A percentile compares a stretch with the other conserved stretches of the same genome.
Evolutionary conservation across 2,888 invertebrate species (phyloP).

Genomic region (Fragum fragum): DNA sequence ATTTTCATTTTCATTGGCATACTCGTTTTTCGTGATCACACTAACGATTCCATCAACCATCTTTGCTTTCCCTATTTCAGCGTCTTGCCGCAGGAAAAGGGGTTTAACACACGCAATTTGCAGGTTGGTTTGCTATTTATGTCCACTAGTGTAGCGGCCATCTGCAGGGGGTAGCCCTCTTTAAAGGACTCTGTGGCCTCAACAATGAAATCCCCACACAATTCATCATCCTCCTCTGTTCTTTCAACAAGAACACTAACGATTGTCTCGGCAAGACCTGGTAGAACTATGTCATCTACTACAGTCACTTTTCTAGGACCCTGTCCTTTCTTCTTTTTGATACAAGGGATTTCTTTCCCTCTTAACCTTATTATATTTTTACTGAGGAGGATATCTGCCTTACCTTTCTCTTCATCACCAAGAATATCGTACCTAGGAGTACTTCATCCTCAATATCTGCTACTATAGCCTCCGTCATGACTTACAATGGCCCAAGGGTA

Average conservation of each 20-base stretch:
- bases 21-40: slow-evolving; percentile 7
- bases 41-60: slow-evolving; percentile 1
- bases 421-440: slow-evolving; percentile 51
- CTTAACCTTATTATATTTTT: slow-evolving; percentile 30
- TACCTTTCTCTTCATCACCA: slow-evolving; percentile 13
- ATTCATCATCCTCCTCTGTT: slow-evolving; percentile 36
- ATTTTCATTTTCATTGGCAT: slow-evolving; percentile 14
- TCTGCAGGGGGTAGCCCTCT: slow-evolving; percentile 23
- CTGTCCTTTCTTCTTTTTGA: slow-evolving; percentile 15
- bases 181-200: no score
- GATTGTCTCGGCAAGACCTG: slow-evolving; percentile 24
- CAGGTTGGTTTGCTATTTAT: slow-evolving; percentile 23
- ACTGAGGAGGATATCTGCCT: no score
- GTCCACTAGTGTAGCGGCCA: slow-evolving; percentile 41
- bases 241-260: slow-evolving; percentile 51
- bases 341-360: slow-evolving; percentile 36
- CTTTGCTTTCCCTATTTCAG: slow-evolving; percentile 37
- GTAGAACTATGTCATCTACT: no score
- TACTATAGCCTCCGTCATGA: slow-evolving; percentile 37
- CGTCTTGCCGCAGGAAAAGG: slow-evolving; percentile 41
- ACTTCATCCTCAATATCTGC: slow-evolving; percentile 59
- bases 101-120: slow-evolving; percentile 38
- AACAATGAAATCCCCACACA: no score
- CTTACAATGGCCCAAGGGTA: no score
- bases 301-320: no score